These are phyloP conservation scores for Chamaea fasciata DNA, from an alignment of 2,113 vertebrate genomes.

Conservation along the genomic window DNA sequence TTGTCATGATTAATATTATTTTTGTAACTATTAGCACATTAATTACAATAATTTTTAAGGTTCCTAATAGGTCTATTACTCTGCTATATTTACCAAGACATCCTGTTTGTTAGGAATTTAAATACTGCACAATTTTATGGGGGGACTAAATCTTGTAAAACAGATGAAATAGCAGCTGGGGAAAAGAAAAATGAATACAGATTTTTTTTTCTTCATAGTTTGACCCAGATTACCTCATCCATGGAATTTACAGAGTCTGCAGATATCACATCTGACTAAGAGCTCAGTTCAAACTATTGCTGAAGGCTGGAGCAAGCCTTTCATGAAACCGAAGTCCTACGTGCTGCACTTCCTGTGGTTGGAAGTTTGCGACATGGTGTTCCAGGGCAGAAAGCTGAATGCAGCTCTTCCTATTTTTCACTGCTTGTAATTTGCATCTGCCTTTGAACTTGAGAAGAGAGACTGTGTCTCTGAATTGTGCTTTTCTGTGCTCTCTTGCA, in stretches of 20 bases:
- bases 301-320: not conserved
- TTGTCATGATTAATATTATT: not conserved
- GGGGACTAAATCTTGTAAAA: not conserved
- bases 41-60: not conserved
- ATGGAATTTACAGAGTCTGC: not conserved
- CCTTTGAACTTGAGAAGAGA: not conserved
- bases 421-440: not conserved
- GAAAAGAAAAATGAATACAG: not conserved
- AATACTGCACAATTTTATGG: not conserved
- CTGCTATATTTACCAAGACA: not conserved
- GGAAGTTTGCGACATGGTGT: not conserved
- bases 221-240: not conserved
- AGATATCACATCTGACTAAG: not conserved
- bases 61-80: not conserved
- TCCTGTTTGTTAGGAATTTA: not conserved
- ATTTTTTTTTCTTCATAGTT: not conserved
- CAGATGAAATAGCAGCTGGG: not conserved
- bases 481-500: not conserved
- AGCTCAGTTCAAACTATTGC: not conserved
- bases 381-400: conserved; percentile 28
- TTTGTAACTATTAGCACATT: not conserved
- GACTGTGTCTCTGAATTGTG: not conserved
- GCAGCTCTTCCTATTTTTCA: not conserved
- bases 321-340: not conserved
- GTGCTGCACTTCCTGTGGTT: not conserved